A percentile compares a stretch with the other conserved stretches of the same genome.
Conservation (phyloP, 2,888 invertebrate species). For the Alviniconcha strummeri region DNA sequence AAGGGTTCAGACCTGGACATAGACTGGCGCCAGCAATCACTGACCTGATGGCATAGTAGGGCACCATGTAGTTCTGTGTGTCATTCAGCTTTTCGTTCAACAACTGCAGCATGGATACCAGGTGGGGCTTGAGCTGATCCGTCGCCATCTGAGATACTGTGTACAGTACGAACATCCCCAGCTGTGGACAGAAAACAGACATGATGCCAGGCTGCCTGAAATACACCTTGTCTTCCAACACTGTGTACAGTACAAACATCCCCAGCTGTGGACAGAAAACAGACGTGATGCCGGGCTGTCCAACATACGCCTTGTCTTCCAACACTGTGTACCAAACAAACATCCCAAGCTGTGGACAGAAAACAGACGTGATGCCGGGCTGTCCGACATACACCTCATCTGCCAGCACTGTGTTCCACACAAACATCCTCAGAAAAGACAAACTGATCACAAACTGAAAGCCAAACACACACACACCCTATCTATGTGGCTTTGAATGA, state of each 20-base stretch:
- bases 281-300: not conserved
- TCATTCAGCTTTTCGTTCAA: constrained; percentile 77
- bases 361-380: not conserved
- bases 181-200: constrained; percentile 69
- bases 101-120: constrained; percentile 77
- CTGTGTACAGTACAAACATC: constrained; percentile 81
- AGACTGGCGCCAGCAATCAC: constrained; percentile 15
- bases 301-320: not conserved
- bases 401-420: constrained; percentile 75
- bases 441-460: not conserved
- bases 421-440: not conserved
- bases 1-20: too few relatives aligned
- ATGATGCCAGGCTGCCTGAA: not conserved
- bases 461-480: not conserved
- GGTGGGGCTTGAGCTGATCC: constrained; percentile 82
- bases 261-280: constrained; percentile 76
- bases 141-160: constrained; percentile 83
- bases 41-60: constrained; percentile 78
- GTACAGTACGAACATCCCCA: constrained; percentile 82
- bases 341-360: constrained; percentile 78
- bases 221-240: constrained; percentile 69
- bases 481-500: too few relatives aligned
- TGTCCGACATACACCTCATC: not conserved
- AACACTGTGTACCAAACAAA: constrained; percentile 81
- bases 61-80: constrained; percentile 76